Conservation (phyloP, 2,797 vertebrate genomes). For the Periparus ater region DNA sequence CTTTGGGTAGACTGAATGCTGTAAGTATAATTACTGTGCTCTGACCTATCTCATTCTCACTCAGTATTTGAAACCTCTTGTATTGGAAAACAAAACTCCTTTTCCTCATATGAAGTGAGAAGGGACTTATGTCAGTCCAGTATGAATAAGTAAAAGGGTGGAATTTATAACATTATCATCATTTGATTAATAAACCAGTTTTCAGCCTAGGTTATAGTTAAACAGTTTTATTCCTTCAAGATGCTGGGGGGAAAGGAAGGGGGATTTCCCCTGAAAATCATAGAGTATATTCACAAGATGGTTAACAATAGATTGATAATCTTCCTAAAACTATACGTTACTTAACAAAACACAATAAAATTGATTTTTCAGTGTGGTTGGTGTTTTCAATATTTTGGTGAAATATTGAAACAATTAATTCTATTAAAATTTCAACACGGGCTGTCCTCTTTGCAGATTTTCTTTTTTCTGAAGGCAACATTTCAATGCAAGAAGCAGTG, state of each 20-base stretch:
- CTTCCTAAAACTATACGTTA: background rate
- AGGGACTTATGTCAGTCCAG: background rate
- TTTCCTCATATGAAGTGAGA: background rate
- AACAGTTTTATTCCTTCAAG: background rate
- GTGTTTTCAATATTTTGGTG: background rate
- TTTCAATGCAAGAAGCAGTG: background rate
- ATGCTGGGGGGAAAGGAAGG: accelerated
- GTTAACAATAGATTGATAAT: background rate
- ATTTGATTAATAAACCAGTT: background rate
- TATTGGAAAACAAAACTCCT: background rate
- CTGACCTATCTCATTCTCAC: background rate
- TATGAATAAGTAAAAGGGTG: background rate
- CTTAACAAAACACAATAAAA: background rate
- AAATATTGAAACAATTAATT: background rate
- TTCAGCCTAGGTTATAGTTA: background rate
- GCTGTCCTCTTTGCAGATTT: background rate
- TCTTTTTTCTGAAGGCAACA: background rate
- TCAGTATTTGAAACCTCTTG: background rate
- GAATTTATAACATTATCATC: background rate
- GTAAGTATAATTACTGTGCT: background rate
- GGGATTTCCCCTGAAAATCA: background rate
- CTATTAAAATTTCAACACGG: background rate
- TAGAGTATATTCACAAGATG: background rate
- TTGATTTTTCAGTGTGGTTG: background rate
- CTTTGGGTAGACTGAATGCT: background rate